These are phyloP conservation scores for Tachysurus vachellii DNA, from an alignment of 2,113 vertebrate genomes.

Conservation along the genomic window DNA sequence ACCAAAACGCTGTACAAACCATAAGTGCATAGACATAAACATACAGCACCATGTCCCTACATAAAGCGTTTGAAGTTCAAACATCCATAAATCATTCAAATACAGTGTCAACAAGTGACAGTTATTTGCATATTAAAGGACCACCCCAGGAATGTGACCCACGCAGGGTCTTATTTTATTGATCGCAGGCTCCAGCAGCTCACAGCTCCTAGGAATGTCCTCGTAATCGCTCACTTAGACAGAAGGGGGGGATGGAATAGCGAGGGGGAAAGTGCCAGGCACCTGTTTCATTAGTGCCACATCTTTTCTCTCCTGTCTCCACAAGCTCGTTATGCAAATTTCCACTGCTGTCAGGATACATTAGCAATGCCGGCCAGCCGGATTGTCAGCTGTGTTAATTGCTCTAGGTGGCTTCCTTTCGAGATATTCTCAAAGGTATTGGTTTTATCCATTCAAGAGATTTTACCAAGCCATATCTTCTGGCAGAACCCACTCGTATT, in stretches of 20 bases:
- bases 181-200: constrained; percentile 47
- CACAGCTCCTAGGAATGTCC: constrained; percentile 54
- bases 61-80: constrained; percentile 55
- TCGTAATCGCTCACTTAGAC: constrained; percentile 69
- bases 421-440: constrained; percentile 69
- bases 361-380: constrained; percentile 71
- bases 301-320: constrained; percentile 66
- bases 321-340: constrained; percentile 78
- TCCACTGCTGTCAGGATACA: constrained; percentile 77
- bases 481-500: constrained; percentile 55
- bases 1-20: not conserved
- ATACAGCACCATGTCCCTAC: constrained; percentile 34
- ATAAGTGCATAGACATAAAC: constrained; percentile 23
- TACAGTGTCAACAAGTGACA: constrained; percentile 53
- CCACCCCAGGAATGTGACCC: constrained; percentile 50
- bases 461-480: constrained; percentile 46
- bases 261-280: constrained; percentile 56
- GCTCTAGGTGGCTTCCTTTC: constrained; percentile 76
- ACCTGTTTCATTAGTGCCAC: constrained; percentile 77
- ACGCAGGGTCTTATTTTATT: constrained; percentile 30
- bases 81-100: constrained; percentile 55
- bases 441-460: constrained; percentile 62
- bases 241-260: constrained; percentile 52
- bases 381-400: constrained; percentile 78
- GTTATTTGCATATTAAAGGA: constrained; percentile 60